These are phyloP conservation scores for Meiosimyza platycephala DNA, from an alignment of 2,888 invertebrate genomes.

Conservation along the genomic window DNA sequence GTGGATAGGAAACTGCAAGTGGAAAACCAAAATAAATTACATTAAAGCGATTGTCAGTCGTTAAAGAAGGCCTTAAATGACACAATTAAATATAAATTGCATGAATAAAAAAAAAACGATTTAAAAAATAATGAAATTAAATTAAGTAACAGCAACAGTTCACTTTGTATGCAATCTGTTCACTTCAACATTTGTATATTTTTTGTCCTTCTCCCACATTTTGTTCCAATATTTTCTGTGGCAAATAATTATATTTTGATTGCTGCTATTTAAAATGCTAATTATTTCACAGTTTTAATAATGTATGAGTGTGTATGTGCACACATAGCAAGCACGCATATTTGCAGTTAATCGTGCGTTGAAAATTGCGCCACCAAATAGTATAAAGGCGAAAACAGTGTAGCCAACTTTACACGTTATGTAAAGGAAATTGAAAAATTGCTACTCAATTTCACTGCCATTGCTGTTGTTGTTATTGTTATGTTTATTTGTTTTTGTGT, in stretches of 20 bases:
- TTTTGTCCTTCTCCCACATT: background rate
- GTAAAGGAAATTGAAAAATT: slow-evolving; percentile 31
- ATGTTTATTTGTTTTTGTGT: slow-evolving; percentile 1
- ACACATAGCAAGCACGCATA: too few relatives aligned
- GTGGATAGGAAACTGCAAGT: slow-evolving; percentile 63
- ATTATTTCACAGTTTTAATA: slow-evolving; percentile 56
- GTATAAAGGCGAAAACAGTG: background rate
- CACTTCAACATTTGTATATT: background rate
- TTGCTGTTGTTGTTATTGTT: slow-evolving; percentile 16
- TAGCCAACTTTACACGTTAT: background rate
- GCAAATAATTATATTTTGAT: slow-evolving; percentile 44
- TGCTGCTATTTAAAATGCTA: slow-evolving; percentile 59
- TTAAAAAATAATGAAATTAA: background rate
- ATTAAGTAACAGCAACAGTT: background rate
- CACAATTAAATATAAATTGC: background rate
- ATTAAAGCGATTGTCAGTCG: background rate
- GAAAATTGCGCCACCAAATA: background rate
- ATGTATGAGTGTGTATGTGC: slow-evolving; percentile 43
- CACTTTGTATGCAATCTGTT: too few relatives aligned
- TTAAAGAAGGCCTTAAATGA: background rate
- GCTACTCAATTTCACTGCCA: slow-evolving; percentile 25
- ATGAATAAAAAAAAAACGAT: background rate
- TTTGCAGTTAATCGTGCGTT: slow-evolving; percentile 20
- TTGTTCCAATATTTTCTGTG: slow-evolving; percentile 14
- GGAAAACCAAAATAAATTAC: slow-evolving; percentile 23